Conservation (phyloP, 2,113 vertebrate genomes). For the Paralichthys olivaceus region DNA sequence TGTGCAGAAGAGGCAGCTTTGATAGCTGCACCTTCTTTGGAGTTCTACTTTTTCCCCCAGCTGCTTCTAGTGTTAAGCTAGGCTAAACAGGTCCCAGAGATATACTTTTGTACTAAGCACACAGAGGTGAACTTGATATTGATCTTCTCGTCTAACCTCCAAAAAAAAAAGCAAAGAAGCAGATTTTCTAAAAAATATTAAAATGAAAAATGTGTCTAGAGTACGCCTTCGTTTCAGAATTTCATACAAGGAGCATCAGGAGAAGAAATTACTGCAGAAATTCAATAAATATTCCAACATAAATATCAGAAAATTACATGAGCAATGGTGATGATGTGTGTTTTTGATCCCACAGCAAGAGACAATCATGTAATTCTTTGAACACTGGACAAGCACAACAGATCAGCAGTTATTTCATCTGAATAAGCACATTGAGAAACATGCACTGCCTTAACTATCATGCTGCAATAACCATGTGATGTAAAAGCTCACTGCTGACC, state of each 20-base stretch:
- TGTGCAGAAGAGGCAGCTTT: background rate
- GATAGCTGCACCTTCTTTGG: background rate
- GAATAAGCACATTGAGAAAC: background rate
- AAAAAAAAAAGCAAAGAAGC: background rate
- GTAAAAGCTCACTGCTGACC: conserved; percentile 27
- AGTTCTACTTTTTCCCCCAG: background rate
- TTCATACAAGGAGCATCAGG: background rate
- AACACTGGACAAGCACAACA: too few relatives aligned
- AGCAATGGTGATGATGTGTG: background rate
- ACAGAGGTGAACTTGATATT: conserved; percentile 2
- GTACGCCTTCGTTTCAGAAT: background rate
- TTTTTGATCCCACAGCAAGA: background rate
- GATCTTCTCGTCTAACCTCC: background rate
- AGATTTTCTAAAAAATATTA: background rate
- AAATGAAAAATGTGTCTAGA: background rate
- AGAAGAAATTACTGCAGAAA: background rate
- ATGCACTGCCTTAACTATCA: background rate
- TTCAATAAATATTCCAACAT: background rate
- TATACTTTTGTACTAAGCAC: background rate
- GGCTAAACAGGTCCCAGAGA: background rate
- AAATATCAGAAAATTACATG: background rate
- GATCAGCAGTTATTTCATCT: background rate
- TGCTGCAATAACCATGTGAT: conserved; percentile 4
- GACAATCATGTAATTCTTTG: too few relatives aligned
- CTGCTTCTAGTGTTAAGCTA: background rate